phyloP scores from a whole-genome alignment of 2,888 invertebrate genomes.

The Sepioteuthis lessoniana region DNA sequence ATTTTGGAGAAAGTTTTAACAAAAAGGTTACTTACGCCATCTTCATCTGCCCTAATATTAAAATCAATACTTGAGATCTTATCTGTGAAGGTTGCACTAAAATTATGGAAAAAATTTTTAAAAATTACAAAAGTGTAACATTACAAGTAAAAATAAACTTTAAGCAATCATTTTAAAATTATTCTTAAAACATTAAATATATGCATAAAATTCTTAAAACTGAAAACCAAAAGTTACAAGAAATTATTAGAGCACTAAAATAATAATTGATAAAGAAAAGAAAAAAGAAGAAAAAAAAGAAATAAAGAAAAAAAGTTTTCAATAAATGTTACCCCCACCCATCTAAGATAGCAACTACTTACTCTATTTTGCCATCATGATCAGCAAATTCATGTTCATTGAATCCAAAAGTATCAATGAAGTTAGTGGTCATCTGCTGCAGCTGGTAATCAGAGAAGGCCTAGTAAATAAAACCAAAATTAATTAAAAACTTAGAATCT shows the following conservation, averaged over 20 bases:
- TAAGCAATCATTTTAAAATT: neutral
- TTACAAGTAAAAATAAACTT: neutral
- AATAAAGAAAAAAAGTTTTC: no score
- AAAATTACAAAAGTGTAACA: neutral
- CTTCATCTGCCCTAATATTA: conserved; percentile 70
- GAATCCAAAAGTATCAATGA: conserved; percentile 80
- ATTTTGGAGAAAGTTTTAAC: neutral
- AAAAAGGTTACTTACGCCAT: conserved; percentile 64
- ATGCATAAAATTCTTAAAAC: no score
- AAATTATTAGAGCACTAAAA: no score
- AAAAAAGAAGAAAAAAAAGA: no score
- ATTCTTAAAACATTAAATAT: neutral
- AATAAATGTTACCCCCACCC: no score
- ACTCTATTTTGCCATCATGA: conserved; percentile 77
- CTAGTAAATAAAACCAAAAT: conserved; percentile 72
- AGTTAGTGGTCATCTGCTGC: conserved; percentile 80
- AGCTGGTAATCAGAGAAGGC: conserved; percentile 80
- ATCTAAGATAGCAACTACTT: conserved; percentile 57
- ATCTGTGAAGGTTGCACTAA: conserved; percentile 71
- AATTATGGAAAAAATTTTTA: neutral
- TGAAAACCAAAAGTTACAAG: no score
- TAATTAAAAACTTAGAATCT: conserved; percentile 51
- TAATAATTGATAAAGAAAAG: no score
- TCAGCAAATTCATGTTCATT: conserved; percentile 81
- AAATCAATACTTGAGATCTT: conserved; percentile 74